Percentiles rank a stretch among this genome's conserved stretches.
Conservation (phyloP, 2,113 vertebrate species). For the Morphnarchus princeps region DNA sequence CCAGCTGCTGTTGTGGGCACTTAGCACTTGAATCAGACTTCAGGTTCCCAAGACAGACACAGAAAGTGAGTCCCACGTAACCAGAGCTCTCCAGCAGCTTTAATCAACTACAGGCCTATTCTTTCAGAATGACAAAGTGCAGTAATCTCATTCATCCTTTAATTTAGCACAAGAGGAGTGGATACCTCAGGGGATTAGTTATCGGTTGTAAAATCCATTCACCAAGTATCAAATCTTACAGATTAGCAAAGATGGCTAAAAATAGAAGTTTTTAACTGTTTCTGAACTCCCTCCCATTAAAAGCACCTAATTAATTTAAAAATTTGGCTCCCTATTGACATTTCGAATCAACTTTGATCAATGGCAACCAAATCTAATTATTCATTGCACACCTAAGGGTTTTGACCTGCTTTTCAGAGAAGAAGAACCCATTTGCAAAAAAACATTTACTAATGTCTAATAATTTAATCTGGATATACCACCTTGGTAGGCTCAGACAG, state of each 20-base stretch:
- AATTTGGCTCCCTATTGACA: background rate
- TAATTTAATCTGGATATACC: background rate
- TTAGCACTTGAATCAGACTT: background rate
- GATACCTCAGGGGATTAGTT: background rate
- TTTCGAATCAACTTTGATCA: conserved; percentile 9
- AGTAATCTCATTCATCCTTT: background rate
- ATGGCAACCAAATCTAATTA: background rate
- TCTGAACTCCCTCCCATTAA: background rate
- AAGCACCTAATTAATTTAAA: background rate
- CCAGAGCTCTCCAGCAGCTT: background rate
- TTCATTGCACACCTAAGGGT: background rate
- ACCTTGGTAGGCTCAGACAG: background rate
- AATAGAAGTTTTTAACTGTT: background rate
- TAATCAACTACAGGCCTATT: background rate
- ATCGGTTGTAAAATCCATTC: background rate
- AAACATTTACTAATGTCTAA: background rate
- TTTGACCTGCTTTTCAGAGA: background rate
- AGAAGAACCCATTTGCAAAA: background rate
- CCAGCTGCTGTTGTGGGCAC: background rate
- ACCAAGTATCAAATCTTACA: background rate
- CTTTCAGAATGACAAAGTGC: background rate
- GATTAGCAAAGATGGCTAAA: background rate
- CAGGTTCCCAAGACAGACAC: background rate
- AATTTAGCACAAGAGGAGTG: background rate
- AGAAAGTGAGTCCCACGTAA: background rate